phyloP scores from a whole-genome alignment of 2,797 vertebrate genomes.

The Tragopan temminckii region DNA sequence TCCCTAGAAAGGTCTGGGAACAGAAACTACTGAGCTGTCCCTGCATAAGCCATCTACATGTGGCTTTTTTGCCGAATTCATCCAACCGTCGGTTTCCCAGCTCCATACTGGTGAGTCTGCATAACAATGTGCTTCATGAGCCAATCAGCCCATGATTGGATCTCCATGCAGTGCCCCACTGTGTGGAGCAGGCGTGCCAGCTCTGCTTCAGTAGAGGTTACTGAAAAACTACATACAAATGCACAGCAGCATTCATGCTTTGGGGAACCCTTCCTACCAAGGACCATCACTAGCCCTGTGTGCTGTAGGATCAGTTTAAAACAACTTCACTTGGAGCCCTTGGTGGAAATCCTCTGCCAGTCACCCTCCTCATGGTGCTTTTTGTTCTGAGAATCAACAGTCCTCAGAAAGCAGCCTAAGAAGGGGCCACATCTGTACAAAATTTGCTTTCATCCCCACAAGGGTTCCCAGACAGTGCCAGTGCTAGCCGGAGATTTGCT shows the following conservation, averaged over 20 bases:
- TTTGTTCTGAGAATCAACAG: slow-evolving; percentile 63
- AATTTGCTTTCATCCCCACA: slow-evolving; percentile 69
- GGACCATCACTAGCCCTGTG: neutral
- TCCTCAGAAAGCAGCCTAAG: slow-evolving; percentile 35
- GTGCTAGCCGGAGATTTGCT: slow-evolving; percentile 58
- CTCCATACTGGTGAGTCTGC: neutral
- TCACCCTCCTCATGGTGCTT: slow-evolving; percentile 49
- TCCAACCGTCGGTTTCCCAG: neutral
- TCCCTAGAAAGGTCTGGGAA: slow-evolving; percentile 7
- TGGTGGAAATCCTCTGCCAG: slow-evolving; percentile 44
- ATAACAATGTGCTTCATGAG: neutral
- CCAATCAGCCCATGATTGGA: neutral
- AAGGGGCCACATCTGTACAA: slow-evolving; percentile 69
- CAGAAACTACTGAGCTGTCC: neutral
- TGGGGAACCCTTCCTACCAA: neutral
- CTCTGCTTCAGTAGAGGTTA: neutral
- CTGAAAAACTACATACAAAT: neutral
- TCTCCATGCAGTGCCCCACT: neutral
- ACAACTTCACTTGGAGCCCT: neutral
- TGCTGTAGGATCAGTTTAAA: slow-evolving; percentile 33
- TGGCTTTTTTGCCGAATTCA: neutral
- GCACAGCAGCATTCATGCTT: neutral
- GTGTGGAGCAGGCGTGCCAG: neutral
- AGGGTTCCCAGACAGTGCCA: slow-evolving; percentile 64
- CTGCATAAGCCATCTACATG: neutral